phyloP scores from a whole-genome alignment of 1,140 invertebrate species.

The Andricus grossulariae region DNA sequence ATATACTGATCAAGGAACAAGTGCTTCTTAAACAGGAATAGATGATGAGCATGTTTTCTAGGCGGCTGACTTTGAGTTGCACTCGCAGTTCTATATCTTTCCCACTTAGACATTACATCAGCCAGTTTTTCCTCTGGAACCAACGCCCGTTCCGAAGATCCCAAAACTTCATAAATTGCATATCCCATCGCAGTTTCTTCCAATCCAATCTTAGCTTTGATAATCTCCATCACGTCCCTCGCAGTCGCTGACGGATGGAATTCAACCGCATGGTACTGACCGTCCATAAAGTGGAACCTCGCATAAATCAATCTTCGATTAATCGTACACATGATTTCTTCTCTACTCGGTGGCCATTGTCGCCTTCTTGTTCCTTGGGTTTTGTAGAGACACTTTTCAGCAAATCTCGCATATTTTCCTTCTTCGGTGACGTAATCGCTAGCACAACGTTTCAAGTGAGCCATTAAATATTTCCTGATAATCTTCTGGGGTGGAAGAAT shows the following conservation, averaged over 20 bases:
- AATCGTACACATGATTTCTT: conserved; percentile 95
- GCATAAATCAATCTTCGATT: conserved; percentile 93
- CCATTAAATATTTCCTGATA: conserved; percentile 91
- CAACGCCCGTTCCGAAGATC: conserved; percentile 89
- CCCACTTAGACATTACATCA: conserved; percentile 97
- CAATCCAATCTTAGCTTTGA: conserved; percentile 95
- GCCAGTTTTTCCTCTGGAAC: conserved; percentile 91
- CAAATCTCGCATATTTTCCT: conserved; percentile 95
- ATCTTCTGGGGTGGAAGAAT: conserved; percentile 89
- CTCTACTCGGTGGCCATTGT: conserved; percentile 93
- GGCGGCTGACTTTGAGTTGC: conserved; percentile 72
- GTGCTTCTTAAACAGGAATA: conserved; percentile 94
- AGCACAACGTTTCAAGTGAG: conserved; percentile 91
- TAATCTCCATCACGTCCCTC: conserved; percentile 91
- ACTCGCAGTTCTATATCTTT: conserved; percentile 84
- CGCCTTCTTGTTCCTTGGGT: conserved; percentile 90
- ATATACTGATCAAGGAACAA: conserved; percentile 92
- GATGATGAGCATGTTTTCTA: conserved; percentile 78
- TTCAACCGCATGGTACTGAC: conserved; percentile 95
- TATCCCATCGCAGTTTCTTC: conserved; percentile 88
- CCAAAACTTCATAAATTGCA: conserved; percentile 88
- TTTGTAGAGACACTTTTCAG: conserved; percentile 92
- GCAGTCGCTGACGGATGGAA: conserved; percentile 96
- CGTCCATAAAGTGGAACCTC: conserved; percentile 94
- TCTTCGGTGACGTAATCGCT: conserved; percentile 94